phyloP scores from a whole-genome alignment of 1,140 invertebrate genomes.

The Drosophila lini region DNA sequence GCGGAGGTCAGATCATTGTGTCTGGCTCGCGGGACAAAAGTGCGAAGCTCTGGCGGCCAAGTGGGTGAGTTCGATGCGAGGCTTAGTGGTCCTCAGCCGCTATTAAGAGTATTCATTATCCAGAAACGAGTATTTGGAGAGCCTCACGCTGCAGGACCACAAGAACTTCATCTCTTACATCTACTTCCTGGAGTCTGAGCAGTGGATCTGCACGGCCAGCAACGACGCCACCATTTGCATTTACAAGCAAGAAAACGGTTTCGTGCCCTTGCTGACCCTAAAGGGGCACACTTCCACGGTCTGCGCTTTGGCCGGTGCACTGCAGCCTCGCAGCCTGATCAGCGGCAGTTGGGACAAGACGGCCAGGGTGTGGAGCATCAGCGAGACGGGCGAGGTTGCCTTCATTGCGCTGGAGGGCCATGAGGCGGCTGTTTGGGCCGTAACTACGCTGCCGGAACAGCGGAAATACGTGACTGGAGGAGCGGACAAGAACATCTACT shows the following conservation, averaged over 20 bases:
- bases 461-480: slow-evolving; percentile 91
- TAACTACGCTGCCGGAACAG: slow-evolving; percentile 87
- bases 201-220: slow-evolving; percentile 93
- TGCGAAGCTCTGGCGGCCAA: slow-evolving; percentile 92
- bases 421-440: slow-evolving; percentile 95
- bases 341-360: slow-evolving; percentile 96
- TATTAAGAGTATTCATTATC: slow-evolving; percentile 3
- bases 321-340: slow-evolving; percentile 85
- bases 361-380: slow-evolving; percentile 91
- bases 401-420: slow-evolving; percentile 90
- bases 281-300: slow-evolving; percentile 92
- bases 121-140: slow-evolving; percentile 86
- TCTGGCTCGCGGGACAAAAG: slow-evolving; percentile 95
- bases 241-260: slow-evolving; percentile 87
- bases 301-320: slow-evolving; percentile 85
- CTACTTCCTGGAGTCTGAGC: slow-evolving; percentile 90
- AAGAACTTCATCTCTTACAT: slow-evolving; percentile 94
- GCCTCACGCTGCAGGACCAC: slow-evolving; percentile 91
- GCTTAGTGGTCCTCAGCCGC: not conserved
- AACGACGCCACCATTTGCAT: slow-evolving; percentile 94
- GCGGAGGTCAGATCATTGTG: slow-evolving; percentile 89
- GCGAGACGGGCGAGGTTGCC: slow-evolving; percentile 84
- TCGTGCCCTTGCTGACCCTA: slow-evolving; percentile 88
- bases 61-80: slow-evolving; percentile 86
- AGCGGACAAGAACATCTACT: slow-evolving; percentile 95